Conservation (phyloP, 2,113 vertebrate genomes). For the Edolisoma coerulescens region DNA sequence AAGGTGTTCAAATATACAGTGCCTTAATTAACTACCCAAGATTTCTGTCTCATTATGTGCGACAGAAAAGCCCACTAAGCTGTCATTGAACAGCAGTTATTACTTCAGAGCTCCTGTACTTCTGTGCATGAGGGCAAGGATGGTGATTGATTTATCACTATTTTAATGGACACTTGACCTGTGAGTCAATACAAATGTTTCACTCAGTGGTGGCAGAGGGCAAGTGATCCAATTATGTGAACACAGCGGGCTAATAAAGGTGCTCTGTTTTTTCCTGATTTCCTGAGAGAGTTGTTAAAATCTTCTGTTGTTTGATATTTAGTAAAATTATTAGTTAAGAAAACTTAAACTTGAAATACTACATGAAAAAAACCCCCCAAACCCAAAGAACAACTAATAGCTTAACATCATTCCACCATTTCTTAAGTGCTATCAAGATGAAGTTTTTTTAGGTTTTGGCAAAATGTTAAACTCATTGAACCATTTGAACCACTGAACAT, state of each 20-base stretch:
- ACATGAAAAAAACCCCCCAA: not conserved
- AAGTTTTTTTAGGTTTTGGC: not conserved
- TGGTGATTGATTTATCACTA: slow-evolving; percentile 57
- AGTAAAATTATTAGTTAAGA: not conserved
- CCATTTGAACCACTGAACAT: not conserved
- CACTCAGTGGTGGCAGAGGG: slow-evolving; percentile 19
- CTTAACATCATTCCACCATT: not conserved
- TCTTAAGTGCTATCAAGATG: not conserved
- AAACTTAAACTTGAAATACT: not conserved
- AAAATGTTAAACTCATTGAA: not conserved
- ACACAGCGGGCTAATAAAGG: not conserved
- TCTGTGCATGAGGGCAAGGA: not conserved
- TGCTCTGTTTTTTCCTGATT: slow-evolving; percentile 6
- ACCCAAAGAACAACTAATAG: not conserved
- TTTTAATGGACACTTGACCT: slow-evolving; percentile 70
- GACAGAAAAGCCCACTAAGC: slow-evolving; percentile 64
- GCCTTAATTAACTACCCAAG: slow-evolving; percentile 64
- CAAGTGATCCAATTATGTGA: slow-evolving; percentile 57
- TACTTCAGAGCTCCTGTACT: slow-evolving; percentile 50
- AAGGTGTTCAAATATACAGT: slow-evolving; percentile 59
- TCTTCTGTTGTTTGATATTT: not conserved
- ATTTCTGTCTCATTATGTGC: slow-evolving; percentile 66
- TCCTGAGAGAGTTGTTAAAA: not conserved
- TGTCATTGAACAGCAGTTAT: slow-evolving; percentile 58
- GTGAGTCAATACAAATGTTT: slow-evolving; percentile 70